Evolutionary conservation across 2,113 vertebrate genomes (phyloP).

Genomic region (Mirza zaza): DNA sequence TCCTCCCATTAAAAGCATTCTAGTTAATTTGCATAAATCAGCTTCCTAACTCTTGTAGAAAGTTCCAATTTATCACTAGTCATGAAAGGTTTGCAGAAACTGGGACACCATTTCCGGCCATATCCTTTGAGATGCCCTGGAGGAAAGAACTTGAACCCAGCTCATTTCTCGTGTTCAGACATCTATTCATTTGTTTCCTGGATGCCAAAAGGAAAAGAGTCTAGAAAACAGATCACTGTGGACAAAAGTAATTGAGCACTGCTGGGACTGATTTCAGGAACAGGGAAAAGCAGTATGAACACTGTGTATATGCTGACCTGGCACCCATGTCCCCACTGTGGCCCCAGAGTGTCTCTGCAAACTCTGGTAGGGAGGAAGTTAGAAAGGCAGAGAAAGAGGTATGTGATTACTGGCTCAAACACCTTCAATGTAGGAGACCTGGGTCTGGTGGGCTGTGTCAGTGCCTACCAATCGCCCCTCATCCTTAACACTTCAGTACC

Average conservation of each 20-base stretch:
- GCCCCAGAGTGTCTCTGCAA: not conserved
- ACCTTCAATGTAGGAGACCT: not conserved
- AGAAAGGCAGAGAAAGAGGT: not conserved
- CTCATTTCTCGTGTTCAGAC: not conserved
- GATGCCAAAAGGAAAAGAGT: not conserved
- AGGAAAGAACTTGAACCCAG: not conserved
- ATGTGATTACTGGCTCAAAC: not conserved
- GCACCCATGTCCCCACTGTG: not conserved
- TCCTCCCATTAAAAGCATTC: not conserved
- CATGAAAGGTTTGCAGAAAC: not conserved
- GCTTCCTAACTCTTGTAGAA: not conserved
- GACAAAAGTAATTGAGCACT: not conserved
- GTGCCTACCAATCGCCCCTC: accelerated
- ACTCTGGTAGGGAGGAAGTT: not conserved
- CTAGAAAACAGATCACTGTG: not conserved
- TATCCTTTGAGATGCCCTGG: not conserved
- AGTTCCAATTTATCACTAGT: not conserved
- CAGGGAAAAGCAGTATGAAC: not conserved
- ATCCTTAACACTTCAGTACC: not conserved
- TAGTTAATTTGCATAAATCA: not conserved
- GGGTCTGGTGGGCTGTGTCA: too few relatives aligned
- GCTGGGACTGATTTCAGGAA: not conserved
- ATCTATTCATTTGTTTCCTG: not conserved
- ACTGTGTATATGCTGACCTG: not conserved
- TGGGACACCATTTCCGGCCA: not conserved